Evolutionary conservation across 2,888 invertebrate genomes (phyloP).

Genomic region (Sphaerophoria taeniata): DNA sequence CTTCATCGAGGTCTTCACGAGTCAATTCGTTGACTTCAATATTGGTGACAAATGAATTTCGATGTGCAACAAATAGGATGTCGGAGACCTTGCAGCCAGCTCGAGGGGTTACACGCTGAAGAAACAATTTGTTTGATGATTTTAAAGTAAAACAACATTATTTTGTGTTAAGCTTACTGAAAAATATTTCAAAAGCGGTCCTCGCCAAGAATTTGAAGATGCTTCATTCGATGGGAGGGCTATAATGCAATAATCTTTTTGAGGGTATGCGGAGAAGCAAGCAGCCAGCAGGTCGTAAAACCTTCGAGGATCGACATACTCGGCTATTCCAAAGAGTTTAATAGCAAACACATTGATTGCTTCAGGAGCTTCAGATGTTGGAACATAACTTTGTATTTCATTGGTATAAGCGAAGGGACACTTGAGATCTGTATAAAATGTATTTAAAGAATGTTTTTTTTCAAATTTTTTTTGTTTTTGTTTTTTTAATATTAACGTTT

Average conservation of each 20-base stretch:
- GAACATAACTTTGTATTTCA: neutral
- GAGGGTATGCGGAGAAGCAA: constrained; percentile 87
- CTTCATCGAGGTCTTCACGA: constrained; percentile 71
- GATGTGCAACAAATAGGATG: constrained; percentile 78
- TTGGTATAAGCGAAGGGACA: neutral
- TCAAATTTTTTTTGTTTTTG: no score
- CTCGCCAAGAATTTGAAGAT: constrained; percentile 54
- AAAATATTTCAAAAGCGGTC: constrained; percentile 77
- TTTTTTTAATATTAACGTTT: constrained; percentile 11
- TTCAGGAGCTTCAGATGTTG: constrained; percentile 6
- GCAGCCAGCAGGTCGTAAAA: constrained; percentile 85
- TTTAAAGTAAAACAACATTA: neutral
- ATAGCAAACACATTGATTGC: constrained; percentile 76
- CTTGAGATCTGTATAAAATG: constrained; percentile 1
- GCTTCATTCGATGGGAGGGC: constrained; percentile 70
- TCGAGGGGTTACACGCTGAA: constrained; percentile 77
- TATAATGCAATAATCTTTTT: constrained; percentile 84
- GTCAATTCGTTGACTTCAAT: constrained; percentile 74
- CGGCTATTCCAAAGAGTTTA: constrained; percentile 77
- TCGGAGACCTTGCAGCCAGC: constrained; percentile 76
- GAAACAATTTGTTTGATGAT: neutral
- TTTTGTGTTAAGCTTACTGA: constrained; percentile 75
- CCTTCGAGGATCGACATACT: constrained; percentile 83
- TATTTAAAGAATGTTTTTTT: neutral
- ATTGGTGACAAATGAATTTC: constrained; percentile 77